These are phyloP conservation scores for Petromus typicus DNA, from an alignment of 2,113 vertebrate species.

Conservation along the genomic window DNA sequence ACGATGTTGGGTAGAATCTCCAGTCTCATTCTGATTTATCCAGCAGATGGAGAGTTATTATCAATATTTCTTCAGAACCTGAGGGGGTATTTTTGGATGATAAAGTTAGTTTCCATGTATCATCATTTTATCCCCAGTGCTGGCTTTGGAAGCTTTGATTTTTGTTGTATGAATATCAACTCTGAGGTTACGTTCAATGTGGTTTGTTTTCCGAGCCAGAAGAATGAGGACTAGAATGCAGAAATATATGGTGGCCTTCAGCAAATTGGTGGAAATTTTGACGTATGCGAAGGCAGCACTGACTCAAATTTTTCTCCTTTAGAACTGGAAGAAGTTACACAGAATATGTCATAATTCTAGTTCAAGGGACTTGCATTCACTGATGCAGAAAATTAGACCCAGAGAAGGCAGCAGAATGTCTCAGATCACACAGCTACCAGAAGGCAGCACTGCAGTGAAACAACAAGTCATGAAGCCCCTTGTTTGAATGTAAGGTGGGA, in stretches of 20 bases:
- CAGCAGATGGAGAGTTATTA: conserved; percentile 77
- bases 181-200: neutral
- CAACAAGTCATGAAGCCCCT: neutral
- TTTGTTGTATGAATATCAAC: conserved; percentile 46
- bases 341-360: neutral
- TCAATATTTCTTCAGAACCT: conserved; percentile 74
- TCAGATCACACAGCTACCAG: neutral
- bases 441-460: neutral
- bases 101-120: conserved; percentile 79
- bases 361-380: conserved; percentile 1
- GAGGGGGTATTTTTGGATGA: conserved; percentile 72
- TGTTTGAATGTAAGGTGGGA: neutral
- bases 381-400: conserved; percentile 33
- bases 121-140: conserved; percentile 65
- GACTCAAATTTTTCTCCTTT: neutral
- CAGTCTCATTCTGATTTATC: conserved; percentile 79
- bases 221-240: neutral
- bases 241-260: neutral
- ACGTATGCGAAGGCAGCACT: neutral
- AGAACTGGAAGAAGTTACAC: neutral
- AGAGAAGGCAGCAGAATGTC: neutral
- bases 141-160: conserved; percentile 47
- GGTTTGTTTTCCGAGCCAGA: conserved; percentile 8
- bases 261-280: neutral
- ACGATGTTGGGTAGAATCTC: conserved; percentile 65